A percentile compares a stretch with the other conserved stretches of the same genome.
phyloP scores from a whole-genome alignment of 1,140 invertebrate species.

The Drosophila paulistorum region DNA sequence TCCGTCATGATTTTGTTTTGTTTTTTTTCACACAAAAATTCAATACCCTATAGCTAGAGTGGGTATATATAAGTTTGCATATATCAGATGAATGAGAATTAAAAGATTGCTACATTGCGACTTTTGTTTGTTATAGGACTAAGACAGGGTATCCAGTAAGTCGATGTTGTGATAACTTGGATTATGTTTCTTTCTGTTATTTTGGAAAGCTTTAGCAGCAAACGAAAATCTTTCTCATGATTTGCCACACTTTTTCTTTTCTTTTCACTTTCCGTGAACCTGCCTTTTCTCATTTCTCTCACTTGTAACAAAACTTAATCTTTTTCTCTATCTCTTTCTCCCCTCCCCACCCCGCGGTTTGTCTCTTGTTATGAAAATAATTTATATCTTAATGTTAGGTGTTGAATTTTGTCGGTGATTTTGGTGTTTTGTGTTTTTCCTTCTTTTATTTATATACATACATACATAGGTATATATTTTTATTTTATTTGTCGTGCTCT shows the following conservation, averaged over 20 bases:
- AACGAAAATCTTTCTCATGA: slow-evolving; percentile 40
- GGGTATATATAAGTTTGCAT: too few species aligned
- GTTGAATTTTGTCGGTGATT: slow-evolving; percentile 12
- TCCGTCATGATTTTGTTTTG: slow-evolving; percentile 15
- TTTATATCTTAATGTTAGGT: slow-evolving; percentile 37
- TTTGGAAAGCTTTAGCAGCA: slow-evolving; percentile 28
- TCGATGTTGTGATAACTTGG: too few species aligned
- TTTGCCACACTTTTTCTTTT: slow-evolving; percentile 55
- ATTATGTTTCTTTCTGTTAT: not conserved
- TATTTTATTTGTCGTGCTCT: slow-evolving; percentile 34
- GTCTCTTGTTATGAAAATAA: not conserved
- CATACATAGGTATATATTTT: not conserved
- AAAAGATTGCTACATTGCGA: too few species aligned
- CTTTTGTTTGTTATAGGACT: not conserved
- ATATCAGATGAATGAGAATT: too few species aligned
- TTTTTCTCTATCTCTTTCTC: not conserved
- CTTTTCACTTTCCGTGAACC: slow-evolving; percentile 25
- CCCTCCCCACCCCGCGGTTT: not conserved
- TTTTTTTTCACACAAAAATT: too few species aligned
- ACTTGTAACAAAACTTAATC: not conserved
- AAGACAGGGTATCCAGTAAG: not conserved
- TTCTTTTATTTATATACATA: slow-evolving; percentile 1
- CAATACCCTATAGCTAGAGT: not conserved
- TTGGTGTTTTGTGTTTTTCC: not conserved
- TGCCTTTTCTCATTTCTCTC: slow-evolving; percentile 35